Evolutionary conservation across 2,888 invertebrate species (phyloP).

Genomic region (Rambutsinella grinnellia): DNA sequence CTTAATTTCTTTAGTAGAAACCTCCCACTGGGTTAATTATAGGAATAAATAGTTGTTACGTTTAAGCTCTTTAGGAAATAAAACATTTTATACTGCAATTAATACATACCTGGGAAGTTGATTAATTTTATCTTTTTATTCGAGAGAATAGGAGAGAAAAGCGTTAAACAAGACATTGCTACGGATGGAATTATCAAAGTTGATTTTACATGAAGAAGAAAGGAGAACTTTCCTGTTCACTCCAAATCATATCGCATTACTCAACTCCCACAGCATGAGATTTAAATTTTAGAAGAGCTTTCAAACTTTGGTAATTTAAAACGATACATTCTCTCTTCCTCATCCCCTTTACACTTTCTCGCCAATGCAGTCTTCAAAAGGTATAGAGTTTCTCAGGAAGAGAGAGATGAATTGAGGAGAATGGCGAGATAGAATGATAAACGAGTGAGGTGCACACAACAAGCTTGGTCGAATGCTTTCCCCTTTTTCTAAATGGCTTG

Average conservation of each 20-base stretch:
- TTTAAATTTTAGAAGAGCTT: slow-evolving; percentile 53
- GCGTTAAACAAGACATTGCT: too few species aligned
- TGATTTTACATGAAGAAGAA: too few species aligned
- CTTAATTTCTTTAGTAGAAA: too few species aligned
- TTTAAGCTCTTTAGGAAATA: too few species aligned
- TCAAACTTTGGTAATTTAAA: slow-evolving; percentile 53
- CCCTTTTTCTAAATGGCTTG: slow-evolving; percentile 18
- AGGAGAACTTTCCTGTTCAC: not conserved
- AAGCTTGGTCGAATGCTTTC: not conserved
- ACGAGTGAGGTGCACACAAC: slow-evolving; percentile 34
- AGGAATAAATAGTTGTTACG: too few species aligned
- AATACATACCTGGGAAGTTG: too few species aligned
- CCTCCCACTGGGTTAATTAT: too few species aligned
- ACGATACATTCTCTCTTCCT: slow-evolving; percentile 34
- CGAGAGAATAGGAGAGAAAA: too few species aligned
- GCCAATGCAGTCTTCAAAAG: not conserved
- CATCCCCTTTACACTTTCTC: slow-evolving; percentile 2
- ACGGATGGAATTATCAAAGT: too few species aligned
- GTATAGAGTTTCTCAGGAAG: not conserved
- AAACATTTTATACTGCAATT: too few species aligned
- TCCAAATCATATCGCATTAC: slow-evolving; percentile 40
- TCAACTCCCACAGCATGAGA: slow-evolving; percentile 45
- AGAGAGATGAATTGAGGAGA: not conserved
- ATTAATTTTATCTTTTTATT: too few species aligned
- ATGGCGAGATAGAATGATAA: slow-evolving; percentile 38